Base-by-base conservation (phyloP, 2,797 vertebrate genomes). In the Coendou prehensilis region DNA sequence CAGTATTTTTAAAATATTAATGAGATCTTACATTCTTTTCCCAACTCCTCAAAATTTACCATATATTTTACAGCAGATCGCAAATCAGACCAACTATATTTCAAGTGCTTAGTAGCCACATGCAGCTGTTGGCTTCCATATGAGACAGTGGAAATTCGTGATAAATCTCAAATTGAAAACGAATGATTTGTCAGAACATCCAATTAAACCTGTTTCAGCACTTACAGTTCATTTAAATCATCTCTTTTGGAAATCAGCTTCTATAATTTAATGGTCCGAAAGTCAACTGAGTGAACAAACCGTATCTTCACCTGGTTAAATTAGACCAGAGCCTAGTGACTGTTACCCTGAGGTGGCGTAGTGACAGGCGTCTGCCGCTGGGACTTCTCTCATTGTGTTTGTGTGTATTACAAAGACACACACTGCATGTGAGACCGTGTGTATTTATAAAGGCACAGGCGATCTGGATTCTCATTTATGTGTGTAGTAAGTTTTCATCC, bases 1-100 rank as follows among this genome's bases (percentile, higher is more conserved):
- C 47, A 86, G 9, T 89, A 67, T 83, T 94, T 93, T 94, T 45
- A 91, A 96, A 92, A 30, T 67, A 30, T 50, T 95, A 20, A 54
- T 57, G 3, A 45, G 20, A 50, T 80, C 88, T 86, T 73, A 30
- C 15, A 30, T 64, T 67, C 20, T 63, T 86, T 97, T 93, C 76
- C 56, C 3, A 79, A 2, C 13, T 92, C 63, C 81, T 91, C 59
- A 63, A 82, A 89, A 92, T 92, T 95, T 89, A 52, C 1, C 61
- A 2, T 86, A 2, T 67, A 41, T 81, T 85, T 84, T 88, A 73
- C 10, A 82, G 2, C 56, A 41, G 15, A 52, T 85, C 22, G 92
- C 50, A 80, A 0, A 87, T 84, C 47, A 80, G 59, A 83, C n/a
- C 20, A 92, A 20, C 41, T 28, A 57, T 52, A 73, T 75, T 95